Percentiles rank a stretch among this genome's conserved stretches.
These are phyloP conservation scores for Muscicapa adusta DNA, from an alignment of 2,113 vertebrate genomes.

Conservation along the genomic window DNA sequence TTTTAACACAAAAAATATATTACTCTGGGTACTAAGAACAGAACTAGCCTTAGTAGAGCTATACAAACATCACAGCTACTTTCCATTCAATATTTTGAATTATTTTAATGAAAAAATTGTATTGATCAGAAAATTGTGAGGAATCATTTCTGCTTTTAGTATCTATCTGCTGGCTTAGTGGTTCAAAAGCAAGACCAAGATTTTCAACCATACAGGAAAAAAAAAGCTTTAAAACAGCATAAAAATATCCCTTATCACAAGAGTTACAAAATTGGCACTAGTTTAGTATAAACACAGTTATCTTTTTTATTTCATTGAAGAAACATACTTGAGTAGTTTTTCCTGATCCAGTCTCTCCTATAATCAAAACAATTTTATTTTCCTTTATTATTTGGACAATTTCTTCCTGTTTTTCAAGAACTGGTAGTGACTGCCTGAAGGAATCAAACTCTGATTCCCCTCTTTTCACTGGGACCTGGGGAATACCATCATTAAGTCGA, in stretches of 20 bases:
- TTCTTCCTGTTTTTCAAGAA: slow-evolving; percentile 84
- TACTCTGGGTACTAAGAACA: neutral
- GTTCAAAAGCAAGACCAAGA: neutral
- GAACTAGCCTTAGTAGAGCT: neutral
- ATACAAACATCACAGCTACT: neutral
- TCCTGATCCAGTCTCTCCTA: slow-evolving; percentile 94
- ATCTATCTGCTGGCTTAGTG: neutral
- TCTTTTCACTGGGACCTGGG: slow-evolving; percentile 85
- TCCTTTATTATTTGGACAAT: slow-evolving; percentile 85
- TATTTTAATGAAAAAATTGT: neutral
- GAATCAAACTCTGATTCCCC: slow-evolving; percentile 83
- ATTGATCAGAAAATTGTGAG: neutral
- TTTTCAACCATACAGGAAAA: neutral
- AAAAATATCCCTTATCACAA: neutral
- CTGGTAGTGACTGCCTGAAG: slow-evolving; percentile 78
- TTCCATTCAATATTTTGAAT: neutral
- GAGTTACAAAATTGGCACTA: rapidly evolving
- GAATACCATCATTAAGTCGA: slow-evolving; percentile 81
- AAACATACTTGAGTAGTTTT: slow-evolving; percentile 88
- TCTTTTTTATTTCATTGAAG: neutral
- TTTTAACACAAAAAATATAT: neutral
- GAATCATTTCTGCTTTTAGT: neutral
- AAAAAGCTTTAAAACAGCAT: neutral
- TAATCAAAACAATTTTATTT: slow-evolving; percentile 84
- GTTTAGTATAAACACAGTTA: neutral